These are phyloP conservation scores for Elaeidobius kamerunicus DNA, from an alignment of 2,888 invertebrate species.

Conservation along the genomic window DNA sequence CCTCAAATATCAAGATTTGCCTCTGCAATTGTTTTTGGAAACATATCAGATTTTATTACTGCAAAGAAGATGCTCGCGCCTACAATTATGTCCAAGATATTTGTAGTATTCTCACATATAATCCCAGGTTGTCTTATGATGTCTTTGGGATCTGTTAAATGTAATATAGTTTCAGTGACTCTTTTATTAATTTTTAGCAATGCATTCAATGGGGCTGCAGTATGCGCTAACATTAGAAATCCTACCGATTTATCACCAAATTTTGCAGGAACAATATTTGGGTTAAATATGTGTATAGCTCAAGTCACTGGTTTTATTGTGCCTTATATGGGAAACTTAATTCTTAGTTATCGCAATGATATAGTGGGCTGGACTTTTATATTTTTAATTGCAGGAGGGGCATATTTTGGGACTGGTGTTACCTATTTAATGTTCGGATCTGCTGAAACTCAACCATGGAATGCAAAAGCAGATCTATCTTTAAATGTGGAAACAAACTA, in stretches of 20 bases:
- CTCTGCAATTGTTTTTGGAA: slow-evolving; percentile 19
- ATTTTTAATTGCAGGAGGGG: slow-evolving; percentile 46
- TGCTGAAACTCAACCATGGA: slow-evolving; percentile 47
- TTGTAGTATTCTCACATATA: slow-evolving; percentile 48
- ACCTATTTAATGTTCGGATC: slow-evolving; percentile 47
- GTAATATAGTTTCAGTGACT: slow-evolving; percentile 30
- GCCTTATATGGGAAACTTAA: slow-evolving; percentile 8
- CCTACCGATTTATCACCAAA: slow-evolving; percentile 41
- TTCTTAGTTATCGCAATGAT: slow-evolving; percentile 7
- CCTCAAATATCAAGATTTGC: slow-evolving; percentile 13
- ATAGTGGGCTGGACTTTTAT: slow-evolving; percentile 43
- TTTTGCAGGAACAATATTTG: slow-evolving; percentile 38
- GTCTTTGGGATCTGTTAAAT: slow-evolving; percentile 32
- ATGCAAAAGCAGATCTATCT: slow-evolving; percentile 35
- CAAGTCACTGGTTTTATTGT: slow-evolving; percentile 37
- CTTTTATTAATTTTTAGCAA: slow-evolving; percentile 34
- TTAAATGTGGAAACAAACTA: no score
- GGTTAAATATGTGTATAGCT: slow-evolving; percentile 37
- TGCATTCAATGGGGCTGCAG: slow-evolving; percentile 37
- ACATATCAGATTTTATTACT: slow-evolving; percentile 20
- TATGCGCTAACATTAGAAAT: slow-evolving; percentile 36
- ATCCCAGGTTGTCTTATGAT: slow-evolving; percentile 52
- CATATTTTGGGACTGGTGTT: slow-evolving; percentile 44
- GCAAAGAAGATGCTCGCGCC: slow-evolving; percentile 1
- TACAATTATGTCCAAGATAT: slow-evolving; percentile 15